These are phyloP conservation scores for Calyptomena viridis DNA, from an alignment of 2,113 vertebrate species.

Conservation along the genomic window DNA sequence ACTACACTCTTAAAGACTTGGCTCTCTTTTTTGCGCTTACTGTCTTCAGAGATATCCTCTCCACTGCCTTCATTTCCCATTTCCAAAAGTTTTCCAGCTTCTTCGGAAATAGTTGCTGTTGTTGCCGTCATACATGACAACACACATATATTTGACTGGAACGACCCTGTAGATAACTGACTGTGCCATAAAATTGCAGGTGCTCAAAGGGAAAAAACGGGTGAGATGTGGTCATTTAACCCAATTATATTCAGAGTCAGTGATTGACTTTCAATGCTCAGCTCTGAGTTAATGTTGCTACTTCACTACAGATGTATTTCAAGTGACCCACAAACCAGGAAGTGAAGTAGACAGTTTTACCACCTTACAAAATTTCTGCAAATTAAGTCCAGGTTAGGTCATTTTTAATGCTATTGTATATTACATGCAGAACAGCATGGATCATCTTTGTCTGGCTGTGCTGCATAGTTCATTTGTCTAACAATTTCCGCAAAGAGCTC, in stretches of 20 bases:
- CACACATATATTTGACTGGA: neutral
- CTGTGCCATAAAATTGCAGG: constrained; percentile 58
- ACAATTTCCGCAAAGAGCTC: constrained; percentile 99
- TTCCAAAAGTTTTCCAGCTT: constrained; percentile 31
- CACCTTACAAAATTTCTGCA: constrained; percentile 39
- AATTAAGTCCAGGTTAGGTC: constrained; percentile 44
- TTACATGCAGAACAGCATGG: constrained; percentile 98
- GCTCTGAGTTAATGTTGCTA: constrained; percentile 54
- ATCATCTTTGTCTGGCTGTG: constrained; percentile 97
- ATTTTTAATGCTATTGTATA: constrained; percentile 88
- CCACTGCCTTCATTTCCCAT: neutral
- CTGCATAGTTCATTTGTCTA: constrained; percentile 98
- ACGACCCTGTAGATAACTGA: constrained; percentile 62
- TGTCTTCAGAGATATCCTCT: constrained; percentile 56
- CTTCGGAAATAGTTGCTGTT: constrained; percentile 30
- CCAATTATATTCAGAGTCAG: constrained; percentile 60
- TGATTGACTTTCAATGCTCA: constrained; percentile 55
- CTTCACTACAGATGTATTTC: constrained; percentile 59
- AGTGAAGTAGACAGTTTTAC: constrained; percentile 45
- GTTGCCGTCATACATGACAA: constrained; percentile 34
- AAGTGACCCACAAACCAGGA: constrained; percentile 50
- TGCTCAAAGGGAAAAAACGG: constrained; percentile 40
- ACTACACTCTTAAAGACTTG: constrained; percentile 62
- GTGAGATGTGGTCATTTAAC: constrained; percentile 60
- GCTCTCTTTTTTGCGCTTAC: constrained; percentile 32